Evolutionary conservation across 2,797 vertebrate genomes (phyloP).

Genomic region (Danio tinwini): DNA sequence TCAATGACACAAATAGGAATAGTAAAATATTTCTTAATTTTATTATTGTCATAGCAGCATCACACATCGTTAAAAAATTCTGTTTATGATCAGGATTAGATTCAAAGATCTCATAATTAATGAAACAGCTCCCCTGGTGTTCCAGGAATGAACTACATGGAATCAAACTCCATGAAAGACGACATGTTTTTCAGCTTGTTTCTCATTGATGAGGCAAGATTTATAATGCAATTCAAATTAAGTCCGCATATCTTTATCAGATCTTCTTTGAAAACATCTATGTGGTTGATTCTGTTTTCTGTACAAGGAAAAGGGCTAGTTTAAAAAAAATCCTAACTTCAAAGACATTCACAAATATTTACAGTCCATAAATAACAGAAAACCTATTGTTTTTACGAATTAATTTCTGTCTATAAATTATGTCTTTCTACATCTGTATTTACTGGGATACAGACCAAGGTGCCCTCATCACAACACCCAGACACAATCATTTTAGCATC

Average conservation of each 20-base stretch:
- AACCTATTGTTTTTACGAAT: background rate
- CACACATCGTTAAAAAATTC: background rate
- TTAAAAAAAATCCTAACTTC: background rate
- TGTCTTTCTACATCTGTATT: background rate
- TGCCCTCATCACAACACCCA: background rate
- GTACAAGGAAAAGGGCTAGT: background rate
- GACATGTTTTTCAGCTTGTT: background rate
- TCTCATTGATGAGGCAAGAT: slow-evolving; percentile 12
- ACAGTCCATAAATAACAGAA: too few relatives aligned
- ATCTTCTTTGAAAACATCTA: background rate
- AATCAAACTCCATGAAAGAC: background rate
- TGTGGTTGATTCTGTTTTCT: background rate
- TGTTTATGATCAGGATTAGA: background rate
- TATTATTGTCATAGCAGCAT: background rate
- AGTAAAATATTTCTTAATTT: too few relatives aligned
- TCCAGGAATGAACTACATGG: background rate
- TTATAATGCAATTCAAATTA: slow-evolving; percentile 7
- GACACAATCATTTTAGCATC: background rate
- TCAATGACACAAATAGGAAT: too few relatives aligned
- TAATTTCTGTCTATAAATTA: background rate
- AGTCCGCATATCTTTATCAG: background rate
- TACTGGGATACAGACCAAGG: background rate
- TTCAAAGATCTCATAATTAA: background rate
- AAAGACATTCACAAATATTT: background rate
- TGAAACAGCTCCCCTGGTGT: background rate